Evolutionary conservation across 2,888 invertebrate genomes (phyloP), one percentile per base, ranked within the genome.

Genomic region (Orthosia gothica): DNA sequence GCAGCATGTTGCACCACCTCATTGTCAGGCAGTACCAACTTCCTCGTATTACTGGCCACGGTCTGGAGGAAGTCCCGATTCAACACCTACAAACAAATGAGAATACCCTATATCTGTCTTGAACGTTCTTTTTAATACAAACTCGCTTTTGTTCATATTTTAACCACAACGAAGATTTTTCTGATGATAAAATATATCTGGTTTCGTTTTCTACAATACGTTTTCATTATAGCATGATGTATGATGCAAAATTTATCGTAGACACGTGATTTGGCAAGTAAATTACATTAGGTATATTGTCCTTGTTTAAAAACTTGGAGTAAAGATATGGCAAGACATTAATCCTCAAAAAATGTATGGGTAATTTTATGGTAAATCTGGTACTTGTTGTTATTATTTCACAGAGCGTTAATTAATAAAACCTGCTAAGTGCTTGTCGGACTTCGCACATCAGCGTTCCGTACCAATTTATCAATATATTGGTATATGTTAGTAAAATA

Each of bases 1-100:
- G 94, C 96, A 0, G 95, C 94, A 72, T 97, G 96, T 74, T 96
- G 95, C 0, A 97, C 94, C 2, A 95, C 92, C 85, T 96, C 96
- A 78, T 96, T 94, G 78, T 95, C 94, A 3, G 97, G 96, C 70
- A 97, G 75, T 3, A 96, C 93, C 83, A 96, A 92, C 61, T 92
- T 94, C 73, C 93, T 93, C 3, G 94, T 92, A 75, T 93, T 94
- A 23, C 93, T 91, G 3, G 96, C 95, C 23, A 96, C 92, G 2
- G 96, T 96, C 90, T 96, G 96, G 18, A 96, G 90, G 72, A 95
- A 96, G 83, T 96, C 95, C 16, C 92, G 91, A 84, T 93, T 93
- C 87, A 93, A 92, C 75, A 93, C 92, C 96, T 95, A 84, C 65
- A 9, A 65, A 79, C 40, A 75, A 70, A 81, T 64, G 50, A 62